Evolutionary conservation across 2,888 invertebrate species (phyloP).

Genomic region (Erebia ligea): DNA sequence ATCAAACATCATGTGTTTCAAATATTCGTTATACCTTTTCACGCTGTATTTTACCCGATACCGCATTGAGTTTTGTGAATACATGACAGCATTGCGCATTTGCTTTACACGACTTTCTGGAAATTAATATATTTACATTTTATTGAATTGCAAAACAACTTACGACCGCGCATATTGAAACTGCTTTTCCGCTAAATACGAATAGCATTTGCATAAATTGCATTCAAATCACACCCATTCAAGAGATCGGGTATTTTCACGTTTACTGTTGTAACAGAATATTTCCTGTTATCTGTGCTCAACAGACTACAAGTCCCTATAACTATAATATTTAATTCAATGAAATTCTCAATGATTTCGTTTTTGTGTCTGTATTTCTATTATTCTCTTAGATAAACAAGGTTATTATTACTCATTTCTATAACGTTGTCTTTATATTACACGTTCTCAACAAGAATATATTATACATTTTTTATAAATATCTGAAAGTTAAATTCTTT

Average conservation of each 20-base stretch:
- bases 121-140: constrained; percentile 38
- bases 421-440: too few relatives aligned
- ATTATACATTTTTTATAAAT: too few relatives aligned
- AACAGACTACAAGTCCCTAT: constrained; percentile 1
- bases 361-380: background rate
- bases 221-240: constrained; percentile 38
- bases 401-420: too few relatives aligned
- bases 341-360: background rate
- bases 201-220: constrained; percentile 39
- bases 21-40: background rate
- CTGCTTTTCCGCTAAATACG: constrained; percentile 39
- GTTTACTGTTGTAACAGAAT: constrained; percentile 12
- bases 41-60: background rate
- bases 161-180: constrained; percentile 41
- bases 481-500: too few relatives aligned
- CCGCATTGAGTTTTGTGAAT: constrained; percentile 23
- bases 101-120: constrained; percentile 40
- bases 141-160: constrained; percentile 43
- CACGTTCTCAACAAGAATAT: too few relatives aligned
- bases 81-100: constrained; percentile 37
- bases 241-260: constrained; percentile 32
- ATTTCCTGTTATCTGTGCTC: constrained; percentile 12
- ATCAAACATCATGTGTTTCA: background rate
- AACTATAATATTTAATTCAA: background rate
- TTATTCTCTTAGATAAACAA: too few relatives aligned